Evolutionary conservation across 2,888 invertebrate genomes (phyloP).

Genomic region (Amaurobius ferox): DNA sequence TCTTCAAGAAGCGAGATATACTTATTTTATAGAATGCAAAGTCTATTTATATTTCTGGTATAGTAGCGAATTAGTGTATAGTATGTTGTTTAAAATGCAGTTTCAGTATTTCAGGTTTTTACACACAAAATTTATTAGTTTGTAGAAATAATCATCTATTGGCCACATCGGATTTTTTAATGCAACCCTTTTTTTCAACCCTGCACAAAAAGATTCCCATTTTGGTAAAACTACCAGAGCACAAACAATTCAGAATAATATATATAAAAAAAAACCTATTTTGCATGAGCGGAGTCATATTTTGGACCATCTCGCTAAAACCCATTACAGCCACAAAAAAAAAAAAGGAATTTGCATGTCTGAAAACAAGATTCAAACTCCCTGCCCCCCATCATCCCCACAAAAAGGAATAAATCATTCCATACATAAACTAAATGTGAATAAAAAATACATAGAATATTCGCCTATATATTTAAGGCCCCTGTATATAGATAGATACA

Average conservation of each 20-base stretch:
- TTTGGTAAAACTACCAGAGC: neutral
- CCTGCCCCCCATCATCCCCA: neutral
- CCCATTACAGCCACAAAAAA: constrained; percentile 10
- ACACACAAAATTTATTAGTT: too few species aligned
- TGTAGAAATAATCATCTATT: too few species aligned
- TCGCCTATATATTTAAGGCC: constrained; percentile 41
- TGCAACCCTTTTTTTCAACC: neutral
- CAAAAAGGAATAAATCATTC: constrained; percentile 40
- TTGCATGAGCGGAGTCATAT: neutral
- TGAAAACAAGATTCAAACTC: constrained; percentile 33
- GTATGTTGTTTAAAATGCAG: too few species aligned
- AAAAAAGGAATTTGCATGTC: constrained; percentile 59
- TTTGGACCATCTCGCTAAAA: constrained; percentile 3
- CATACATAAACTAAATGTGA: neutral
- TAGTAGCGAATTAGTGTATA: too few species aligned
- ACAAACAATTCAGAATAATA: neutral
- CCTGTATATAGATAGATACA: constrained; percentile 59
- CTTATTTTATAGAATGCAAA: too few species aligned
- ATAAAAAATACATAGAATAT: constrained; percentile 34
- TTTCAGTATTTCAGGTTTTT: too few species aligned
- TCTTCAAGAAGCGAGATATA: too few species aligned
- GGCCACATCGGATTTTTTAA: neutral
- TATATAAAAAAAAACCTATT: neutral
- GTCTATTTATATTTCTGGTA: too few species aligned
- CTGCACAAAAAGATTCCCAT: neutral